phyloP scores from a whole-genome alignment of 2,888 invertebrate species.

The Andrena dorsata region DNA sequence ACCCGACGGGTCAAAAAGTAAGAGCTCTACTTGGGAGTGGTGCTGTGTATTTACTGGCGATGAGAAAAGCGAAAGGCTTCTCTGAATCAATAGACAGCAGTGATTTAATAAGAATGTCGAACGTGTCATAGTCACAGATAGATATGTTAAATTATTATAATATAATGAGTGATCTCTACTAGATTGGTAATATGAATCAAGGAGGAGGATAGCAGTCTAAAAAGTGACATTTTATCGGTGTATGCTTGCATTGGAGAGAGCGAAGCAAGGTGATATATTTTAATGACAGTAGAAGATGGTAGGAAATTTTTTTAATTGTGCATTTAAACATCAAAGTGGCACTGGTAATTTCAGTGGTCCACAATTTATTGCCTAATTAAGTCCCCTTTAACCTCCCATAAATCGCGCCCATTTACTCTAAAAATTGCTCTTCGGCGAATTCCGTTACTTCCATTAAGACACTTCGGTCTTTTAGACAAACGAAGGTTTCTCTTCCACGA shows the following conservation, averaged over 20 bases:
- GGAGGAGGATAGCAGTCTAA: neutral
- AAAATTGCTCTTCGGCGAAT: constrained; percentile 3
- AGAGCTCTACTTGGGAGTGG: too few relatives aligned
- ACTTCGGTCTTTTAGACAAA: neutral
- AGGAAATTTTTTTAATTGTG: neutral
- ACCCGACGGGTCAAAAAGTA: too few relatives aligned
- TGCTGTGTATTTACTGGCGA: neutral
- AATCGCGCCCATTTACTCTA: constrained; percentile 3
- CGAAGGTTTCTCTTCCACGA: neutral
- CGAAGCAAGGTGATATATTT: neutral
- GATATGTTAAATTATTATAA: constrained; percentile 3
- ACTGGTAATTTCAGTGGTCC: neutral
- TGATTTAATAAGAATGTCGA: neutral
- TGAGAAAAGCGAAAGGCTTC: neutral
- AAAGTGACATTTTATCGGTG: neutral
- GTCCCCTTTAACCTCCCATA: neutral
- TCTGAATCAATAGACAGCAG: neutral
- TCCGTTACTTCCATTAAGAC: constrained; percentile 13
- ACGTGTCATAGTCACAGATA: neutral
- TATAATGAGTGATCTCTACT: neutral
- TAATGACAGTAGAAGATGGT: neutral
- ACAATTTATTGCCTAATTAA: constrained; percentile 23
- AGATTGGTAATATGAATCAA: neutral
- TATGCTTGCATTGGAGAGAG: neutral
- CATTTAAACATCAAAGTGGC: neutral